Conservation (phyloP, 2,888 invertebrate species). For the Serripes groenlandicus region DNA sequence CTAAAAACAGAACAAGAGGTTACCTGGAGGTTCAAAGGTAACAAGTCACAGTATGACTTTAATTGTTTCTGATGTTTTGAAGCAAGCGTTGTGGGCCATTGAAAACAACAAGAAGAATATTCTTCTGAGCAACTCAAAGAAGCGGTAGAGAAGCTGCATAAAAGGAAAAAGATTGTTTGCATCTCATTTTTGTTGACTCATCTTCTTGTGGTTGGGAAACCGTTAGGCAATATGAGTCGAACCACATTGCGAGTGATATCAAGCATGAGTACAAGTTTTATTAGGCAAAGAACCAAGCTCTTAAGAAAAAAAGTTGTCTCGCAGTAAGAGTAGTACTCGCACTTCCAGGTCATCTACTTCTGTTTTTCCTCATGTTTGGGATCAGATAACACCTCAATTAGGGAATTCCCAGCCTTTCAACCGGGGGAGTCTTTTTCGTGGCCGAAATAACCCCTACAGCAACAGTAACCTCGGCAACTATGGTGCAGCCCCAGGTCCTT, state of each 20-base stretch:
- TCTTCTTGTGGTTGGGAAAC: constrained; percentile 8
- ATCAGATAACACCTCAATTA: too few relatives aligned
- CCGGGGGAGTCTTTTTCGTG: constrained; percentile 5
- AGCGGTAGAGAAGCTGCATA: not conserved
- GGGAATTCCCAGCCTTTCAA: not conserved
- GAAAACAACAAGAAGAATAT: constrained; percentile 7
- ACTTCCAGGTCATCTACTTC: too few relatives aligned
- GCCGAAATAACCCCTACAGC: not conserved
- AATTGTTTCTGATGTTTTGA: constrained; percentile 9
- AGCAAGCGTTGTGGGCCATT: constrained; percentile 14
- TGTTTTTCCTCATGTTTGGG: too few relatives aligned
- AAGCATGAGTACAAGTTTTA: too few relatives aligned
- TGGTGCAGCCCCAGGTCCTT: constrained; percentile 36
- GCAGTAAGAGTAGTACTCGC: too few relatives aligned
- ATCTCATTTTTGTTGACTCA: constrained; percentile 1
- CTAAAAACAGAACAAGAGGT: not conserved
- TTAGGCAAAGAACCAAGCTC: too few relatives aligned
- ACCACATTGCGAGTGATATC: too few relatives aligned
- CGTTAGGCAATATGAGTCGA: too few relatives aligned
- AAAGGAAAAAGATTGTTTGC: too few relatives aligned
- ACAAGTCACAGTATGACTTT: constrained; percentile 15
- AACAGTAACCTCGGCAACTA: constrained; percentile 1
- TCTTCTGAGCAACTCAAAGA: not conserved
- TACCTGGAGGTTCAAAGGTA: constrained; percentile 12
- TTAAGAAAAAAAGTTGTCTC: not conserved